A percentile compares a stretch with the other conserved stretches of the same genome.
phyloP scores from a whole-genome alignment of 2,113 vertebrate species.

The Naja naja region DNA sequence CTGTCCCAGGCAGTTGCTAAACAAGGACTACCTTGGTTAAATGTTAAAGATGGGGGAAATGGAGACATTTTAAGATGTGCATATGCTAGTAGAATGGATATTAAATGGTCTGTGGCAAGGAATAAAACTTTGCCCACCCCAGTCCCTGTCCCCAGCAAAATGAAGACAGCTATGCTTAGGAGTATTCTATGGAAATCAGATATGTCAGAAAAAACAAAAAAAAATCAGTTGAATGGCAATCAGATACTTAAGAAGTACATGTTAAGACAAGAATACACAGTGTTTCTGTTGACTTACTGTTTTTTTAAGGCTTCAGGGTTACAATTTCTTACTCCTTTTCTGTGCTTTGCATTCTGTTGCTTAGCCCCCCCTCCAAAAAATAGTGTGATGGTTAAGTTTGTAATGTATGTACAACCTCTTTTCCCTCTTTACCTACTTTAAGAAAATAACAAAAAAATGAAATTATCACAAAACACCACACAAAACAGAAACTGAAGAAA shows the following conservation, averaged over 20 bases:
- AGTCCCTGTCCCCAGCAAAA: neutral
- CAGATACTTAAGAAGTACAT: neutral
- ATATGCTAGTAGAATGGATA: neutral
- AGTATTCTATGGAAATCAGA: neutral
- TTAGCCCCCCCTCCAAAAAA: neutral
- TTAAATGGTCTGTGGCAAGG: neutral
- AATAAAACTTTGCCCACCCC: neutral
- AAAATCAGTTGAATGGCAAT: neutral
- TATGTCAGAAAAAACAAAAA: neutral
- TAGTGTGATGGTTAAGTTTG: neutral
- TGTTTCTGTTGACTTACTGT: neutral
- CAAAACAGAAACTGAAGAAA: constrained; percentile 49
- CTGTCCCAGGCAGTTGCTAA: neutral
- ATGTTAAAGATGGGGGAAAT: neutral
- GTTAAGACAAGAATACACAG: neutral
- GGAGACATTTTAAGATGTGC: neutral
- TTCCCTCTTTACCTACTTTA: constrained; percentile 54
- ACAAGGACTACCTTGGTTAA: neutral
- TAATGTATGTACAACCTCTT: constrained; percentile 20
- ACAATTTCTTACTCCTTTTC: neutral
- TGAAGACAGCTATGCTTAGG: neutral
- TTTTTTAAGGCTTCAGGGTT: neutral
- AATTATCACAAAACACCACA: constrained; percentile 47
- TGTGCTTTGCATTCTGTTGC: neutral
- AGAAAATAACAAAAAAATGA: constrained; percentile 68